These are phyloP conservation scores for Alloscopus bannaensis DNA, from an alignment of 2,888 invertebrate genomes.

Conservation along the genomic window DNA sequence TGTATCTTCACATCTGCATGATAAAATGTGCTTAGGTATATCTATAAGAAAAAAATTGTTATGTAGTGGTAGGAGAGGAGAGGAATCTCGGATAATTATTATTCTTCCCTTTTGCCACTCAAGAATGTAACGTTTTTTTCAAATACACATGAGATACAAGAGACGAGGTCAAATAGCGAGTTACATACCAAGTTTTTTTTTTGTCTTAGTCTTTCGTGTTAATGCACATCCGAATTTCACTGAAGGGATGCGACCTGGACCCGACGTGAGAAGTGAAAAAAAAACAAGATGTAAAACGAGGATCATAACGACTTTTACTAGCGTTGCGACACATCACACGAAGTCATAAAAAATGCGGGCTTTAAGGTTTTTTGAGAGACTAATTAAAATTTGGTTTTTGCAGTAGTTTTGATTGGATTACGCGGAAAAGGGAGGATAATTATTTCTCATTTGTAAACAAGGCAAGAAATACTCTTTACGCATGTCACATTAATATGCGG, in stretches of 20 bases:
- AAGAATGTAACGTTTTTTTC: conserved; percentile 40
- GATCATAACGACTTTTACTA: no score
- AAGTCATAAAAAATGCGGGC: no score
- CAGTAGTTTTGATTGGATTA: no score
- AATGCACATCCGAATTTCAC: conserved; percentile 27
- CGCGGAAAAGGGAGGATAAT: no score
- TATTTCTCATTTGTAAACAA: no score
- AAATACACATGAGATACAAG: conserved; percentile 3
- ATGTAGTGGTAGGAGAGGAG: conserved; percentile 11
- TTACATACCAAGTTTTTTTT: conserved; percentile 15
- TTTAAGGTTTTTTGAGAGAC: conserved; percentile 1
- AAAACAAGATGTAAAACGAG: no score
- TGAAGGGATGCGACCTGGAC: conserved; percentile 25
- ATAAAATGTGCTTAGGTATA: no score
- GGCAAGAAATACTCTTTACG: no score
- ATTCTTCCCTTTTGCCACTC: conserved; percentile 58
- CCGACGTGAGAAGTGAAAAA: conserved; percentile 55
- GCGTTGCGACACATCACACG: no score
- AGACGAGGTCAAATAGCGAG: conserved; percentile 32
- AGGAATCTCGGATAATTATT: conserved; percentile 72
- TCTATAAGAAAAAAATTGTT: no score
- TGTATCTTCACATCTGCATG: no score
- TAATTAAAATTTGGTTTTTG: conserved; percentile 42
- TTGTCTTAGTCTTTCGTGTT: conserved; percentile 23
- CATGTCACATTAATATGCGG: no score